phyloP scores from a whole-genome alignment of 2,113 vertebrate genomes.

The Galbula dea region DNA sequence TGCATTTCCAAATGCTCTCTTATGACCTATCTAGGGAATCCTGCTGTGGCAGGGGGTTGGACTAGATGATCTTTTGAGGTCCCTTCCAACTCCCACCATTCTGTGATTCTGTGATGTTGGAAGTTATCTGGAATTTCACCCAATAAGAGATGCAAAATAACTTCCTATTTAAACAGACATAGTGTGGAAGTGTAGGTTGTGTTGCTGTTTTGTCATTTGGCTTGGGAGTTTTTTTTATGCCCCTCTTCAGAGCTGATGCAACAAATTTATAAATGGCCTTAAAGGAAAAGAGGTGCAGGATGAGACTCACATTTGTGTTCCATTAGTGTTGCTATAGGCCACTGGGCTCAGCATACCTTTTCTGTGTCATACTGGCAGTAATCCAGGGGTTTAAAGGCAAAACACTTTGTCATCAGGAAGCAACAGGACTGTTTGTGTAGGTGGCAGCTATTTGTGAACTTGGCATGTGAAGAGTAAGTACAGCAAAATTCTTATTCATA shows the following conservation, averaged over 20 bases:
- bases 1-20: background rate
- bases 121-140: background rate
- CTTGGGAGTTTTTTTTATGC: background rate
- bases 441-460: background rate
- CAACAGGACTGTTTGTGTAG: background rate
- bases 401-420: background rate
- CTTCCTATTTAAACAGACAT: background rate
- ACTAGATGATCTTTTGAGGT: too few relatives aligned
- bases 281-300: background rate
- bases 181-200: too few relatives aligned
- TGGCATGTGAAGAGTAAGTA: background rate
- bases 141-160: background rate
- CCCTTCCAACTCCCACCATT: too few relatives aligned
- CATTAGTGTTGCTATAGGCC: background rate
- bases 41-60: too few relatives aligned
- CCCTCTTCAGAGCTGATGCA: background rate
- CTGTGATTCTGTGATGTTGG: too few relatives aligned
- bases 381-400: background rate
- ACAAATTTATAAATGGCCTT: background rate
- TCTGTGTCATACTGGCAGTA: background rate
- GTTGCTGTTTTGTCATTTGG: too few relatives aligned
- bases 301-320: background rate
- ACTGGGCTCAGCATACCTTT: background rate
- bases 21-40: too few relatives aligned
- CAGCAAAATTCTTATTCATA: background rate